Conservation (phyloP, 2,113 vertebrate genomes). For the Centrocercus urophasianus region DNA sequence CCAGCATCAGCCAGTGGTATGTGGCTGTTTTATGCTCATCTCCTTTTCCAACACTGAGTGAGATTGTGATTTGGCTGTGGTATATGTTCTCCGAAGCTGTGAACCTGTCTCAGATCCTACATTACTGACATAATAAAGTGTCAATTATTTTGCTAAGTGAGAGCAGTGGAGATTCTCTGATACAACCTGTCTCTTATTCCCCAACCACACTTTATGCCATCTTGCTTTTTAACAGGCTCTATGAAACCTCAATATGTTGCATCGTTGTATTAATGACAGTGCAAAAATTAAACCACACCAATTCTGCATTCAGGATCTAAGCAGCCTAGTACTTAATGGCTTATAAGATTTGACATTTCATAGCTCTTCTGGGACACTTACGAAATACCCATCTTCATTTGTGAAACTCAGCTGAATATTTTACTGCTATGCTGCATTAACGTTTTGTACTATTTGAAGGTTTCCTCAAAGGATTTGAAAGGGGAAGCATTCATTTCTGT, state of each 20-base stretch:
- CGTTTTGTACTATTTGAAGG: conserved; percentile 54
- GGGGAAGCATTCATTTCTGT: neutral
- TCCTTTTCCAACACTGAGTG: neutral
- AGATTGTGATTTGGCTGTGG: neutral
- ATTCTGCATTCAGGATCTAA: conserved; percentile 46
- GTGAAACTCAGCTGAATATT: conserved; percentile 52
- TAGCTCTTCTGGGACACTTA: conserved; percentile 13
- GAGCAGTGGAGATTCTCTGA: neutral
- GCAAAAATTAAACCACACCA: conserved; percentile 37
- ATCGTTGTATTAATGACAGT: conserved; percentile 27
- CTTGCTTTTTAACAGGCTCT: conserved; percentile 22
- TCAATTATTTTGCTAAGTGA: neutral
- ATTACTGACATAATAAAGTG: neutral
- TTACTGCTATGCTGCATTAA: conserved; percentile 46
- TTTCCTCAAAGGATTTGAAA: conserved; percentile 39
- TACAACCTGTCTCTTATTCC: neutral
- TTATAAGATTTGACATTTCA: conserved; percentile 52
- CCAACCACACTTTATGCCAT: neutral
- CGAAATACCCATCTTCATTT: conserved; percentile 38
- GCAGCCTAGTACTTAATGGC: neutral
- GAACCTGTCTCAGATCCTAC: neutral
- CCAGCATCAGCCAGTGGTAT: neutral
- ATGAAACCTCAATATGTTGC: neutral
- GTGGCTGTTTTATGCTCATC: neutral
- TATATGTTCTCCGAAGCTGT: neutral